Evolutionary conservation across 2,888 invertebrate genomes (phyloP).

Genomic region (Pandemis cinnamomeana): DNA sequence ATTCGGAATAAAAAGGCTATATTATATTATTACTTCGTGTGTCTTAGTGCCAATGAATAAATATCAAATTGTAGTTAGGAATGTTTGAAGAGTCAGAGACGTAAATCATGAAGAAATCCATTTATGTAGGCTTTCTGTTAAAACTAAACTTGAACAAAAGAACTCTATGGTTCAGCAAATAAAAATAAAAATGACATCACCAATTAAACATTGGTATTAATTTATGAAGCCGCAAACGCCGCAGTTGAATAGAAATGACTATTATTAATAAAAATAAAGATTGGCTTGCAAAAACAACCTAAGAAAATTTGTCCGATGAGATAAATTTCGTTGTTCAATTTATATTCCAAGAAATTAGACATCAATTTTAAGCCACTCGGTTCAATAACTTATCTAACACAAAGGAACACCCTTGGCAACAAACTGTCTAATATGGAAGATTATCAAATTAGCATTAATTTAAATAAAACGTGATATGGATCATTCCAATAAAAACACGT

Average conservation of each 20-base stretch:
- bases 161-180: background rate
- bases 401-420: background rate
- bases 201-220: background rate
- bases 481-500: constrained; percentile 7
- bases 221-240: background rate
- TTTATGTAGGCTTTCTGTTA: too few species aligned
- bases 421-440: background rate
- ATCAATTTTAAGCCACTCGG: too few species aligned
- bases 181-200: background rate
- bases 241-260: background rate
- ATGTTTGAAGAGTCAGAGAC: too few species aligned
- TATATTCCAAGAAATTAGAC: too few species aligned
- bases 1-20: too few species aligned
- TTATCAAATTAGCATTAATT: constrained; percentile 24
- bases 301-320: background rate
- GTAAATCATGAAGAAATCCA: too few species aligned
- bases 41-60: too few species aligned
- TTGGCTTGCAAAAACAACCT: background rate
- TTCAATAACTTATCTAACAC: background rate
- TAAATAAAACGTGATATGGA: constrained; percentile 20
- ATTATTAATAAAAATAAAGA: background rate
- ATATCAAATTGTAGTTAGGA: too few species aligned
- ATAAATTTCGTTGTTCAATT: too few species aligned
- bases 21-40: too few species aligned
- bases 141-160: too few species aligned